Conservation (phyloP, 2,888 invertebrate species). For the Ptychoptera contaminata region DNA sequence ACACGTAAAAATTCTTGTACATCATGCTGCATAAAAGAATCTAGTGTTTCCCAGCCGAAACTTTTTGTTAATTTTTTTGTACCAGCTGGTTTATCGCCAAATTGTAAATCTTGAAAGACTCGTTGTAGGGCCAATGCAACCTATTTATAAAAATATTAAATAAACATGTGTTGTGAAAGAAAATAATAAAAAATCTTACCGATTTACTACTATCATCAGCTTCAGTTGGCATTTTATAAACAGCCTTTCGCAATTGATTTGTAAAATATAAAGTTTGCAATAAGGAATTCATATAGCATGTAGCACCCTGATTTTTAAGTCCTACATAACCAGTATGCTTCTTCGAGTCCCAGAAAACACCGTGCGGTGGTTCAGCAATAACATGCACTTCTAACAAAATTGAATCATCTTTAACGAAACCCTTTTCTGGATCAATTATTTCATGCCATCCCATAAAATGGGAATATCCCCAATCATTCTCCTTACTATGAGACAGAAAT, state of each 20-base stretch:
- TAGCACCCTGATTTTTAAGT: constrained; percentile 95
- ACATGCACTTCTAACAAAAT: constrained; percentile 81
- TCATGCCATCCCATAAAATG: constrained; percentile 91
- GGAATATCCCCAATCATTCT: constrained; percentile 85
- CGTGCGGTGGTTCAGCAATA: constrained; percentile 73
- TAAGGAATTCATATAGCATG: constrained; percentile 97
- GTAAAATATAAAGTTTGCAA: constrained; percentile 94
- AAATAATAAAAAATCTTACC: constrained; percentile 9
- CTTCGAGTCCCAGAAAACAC: constrained; percentile 93
- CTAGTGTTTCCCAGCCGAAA: constrained; percentile 96
- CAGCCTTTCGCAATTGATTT: constrained; percentile 73
- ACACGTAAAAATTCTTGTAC: constrained; percentile 73
- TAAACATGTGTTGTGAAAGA: not conserved
- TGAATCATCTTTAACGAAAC: constrained; percentile 76
- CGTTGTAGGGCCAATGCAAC: constrained; percentile 82
- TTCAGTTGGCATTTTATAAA: constrained; percentile 97
- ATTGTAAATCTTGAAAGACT: constrained; percentile 93
- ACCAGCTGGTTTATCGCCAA: constrained; percentile 93
- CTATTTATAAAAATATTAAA: constrained; percentile 22
- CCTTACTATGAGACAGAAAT: constrained; percentile 33
- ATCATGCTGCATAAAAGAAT: constrained; percentile 97
- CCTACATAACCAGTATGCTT: constrained; percentile 83
- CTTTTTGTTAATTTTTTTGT: constrained; percentile 96
- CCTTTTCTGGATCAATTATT: constrained; percentile 74
- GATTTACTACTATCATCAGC: constrained; percentile 86